Percentiles rank a stretch among this genome's conserved stretches.
Conservation (phyloP, 2,888 invertebrate genomes). For the Athalia cordata region DNA sequence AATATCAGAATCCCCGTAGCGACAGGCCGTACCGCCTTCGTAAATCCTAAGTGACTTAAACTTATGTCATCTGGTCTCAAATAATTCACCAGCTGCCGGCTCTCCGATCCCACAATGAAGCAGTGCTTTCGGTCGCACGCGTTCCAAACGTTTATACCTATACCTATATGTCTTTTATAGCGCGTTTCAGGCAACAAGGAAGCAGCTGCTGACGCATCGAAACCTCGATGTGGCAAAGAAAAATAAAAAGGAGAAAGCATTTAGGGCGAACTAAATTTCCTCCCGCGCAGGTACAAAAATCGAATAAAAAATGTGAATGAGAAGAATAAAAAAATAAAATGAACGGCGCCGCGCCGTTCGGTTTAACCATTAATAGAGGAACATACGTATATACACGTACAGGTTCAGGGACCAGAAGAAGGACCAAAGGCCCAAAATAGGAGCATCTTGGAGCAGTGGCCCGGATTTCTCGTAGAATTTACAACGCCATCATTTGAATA, state of each 20-base stretch:
- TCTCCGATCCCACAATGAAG: background rate
- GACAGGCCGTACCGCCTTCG: slow-evolving; percentile 24
- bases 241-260: no score
- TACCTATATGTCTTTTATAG: background rate
- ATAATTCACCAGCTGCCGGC: slow-evolving; percentile 28
- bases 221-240: background rate
- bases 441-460: slow-evolving; percentile 44
- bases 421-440: slow-evolving; percentile 36
- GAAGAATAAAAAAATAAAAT: background rate
- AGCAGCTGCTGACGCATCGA: background rate
- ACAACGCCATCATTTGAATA: slow-evolving; percentile 66
- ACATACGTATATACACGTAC: background rate
- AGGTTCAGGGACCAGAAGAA: background rate
- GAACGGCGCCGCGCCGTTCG: background rate
- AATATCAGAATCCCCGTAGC: slow-evolving; percentile 37
- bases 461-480: slow-evolving; percentile 60
- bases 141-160: background rate
- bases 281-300: background rate
- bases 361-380: slow-evolving; percentile 21
- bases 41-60: slow-evolving; percentile 42
- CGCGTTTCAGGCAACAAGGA: background rate
- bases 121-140: background rate
- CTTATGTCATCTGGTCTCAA: slow-evolving; percentile 36
- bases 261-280: no score
- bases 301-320: background rate